Conservation (phyloP, 2,113 vertebrate genomes). For the rabbit (Oryctolagus cuniculus) region mOryCun1.1 NC_091434.1:49977001-49977500, state of each 20-base stretch:
- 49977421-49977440: slow-evolving; percentile 18
- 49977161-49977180: slow-evolving; percentile 9
- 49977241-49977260: not conserved
- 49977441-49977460: slow-evolving; percentile 11
- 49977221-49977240: not conserved
- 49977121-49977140: slow-evolving; percentile 25
- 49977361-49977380: no score
- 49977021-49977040: not conserved
- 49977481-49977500: no score
- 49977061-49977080: not conserved
- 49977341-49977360: no score
- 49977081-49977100: not conserved
- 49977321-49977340: not conserved
- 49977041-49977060: not conserved
- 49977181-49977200: not conserved
- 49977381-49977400: not conserved
- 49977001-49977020: not conserved
- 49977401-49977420: slow-evolving; percentile 25
- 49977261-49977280: not conserved
- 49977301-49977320: not conserved
- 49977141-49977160: not conserved
- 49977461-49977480: no score
- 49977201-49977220: not conserved
- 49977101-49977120: not conserved
- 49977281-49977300: not conserved